A percentile compares a stretch with the other conserved stretches of the same genome.
These are phyloP conservation scores for Scaptodrosophila latifasciaeformis DNA, from an alignment of 2,888 invertebrate genomes.

Conservation along the genomic window DNA sequence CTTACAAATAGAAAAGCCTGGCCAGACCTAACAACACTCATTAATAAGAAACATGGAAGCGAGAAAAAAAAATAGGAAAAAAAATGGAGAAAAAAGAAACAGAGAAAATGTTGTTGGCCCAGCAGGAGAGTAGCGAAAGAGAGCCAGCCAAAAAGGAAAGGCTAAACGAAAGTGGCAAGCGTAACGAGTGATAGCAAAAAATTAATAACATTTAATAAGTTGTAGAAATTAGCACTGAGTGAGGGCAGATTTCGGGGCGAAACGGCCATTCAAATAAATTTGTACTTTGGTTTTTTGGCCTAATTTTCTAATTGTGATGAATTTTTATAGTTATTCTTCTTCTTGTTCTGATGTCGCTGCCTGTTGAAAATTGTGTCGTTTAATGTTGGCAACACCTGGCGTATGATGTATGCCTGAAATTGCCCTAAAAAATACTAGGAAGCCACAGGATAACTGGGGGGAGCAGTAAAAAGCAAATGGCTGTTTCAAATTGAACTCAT, in stretches of 20 bases:
- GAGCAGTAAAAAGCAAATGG: no score
- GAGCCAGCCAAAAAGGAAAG: constrained; percentile 15
- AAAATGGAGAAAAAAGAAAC: background rate
- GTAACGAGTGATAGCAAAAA: constrained; percentile 37
- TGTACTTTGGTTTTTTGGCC: no score
- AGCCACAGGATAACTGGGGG: no score
- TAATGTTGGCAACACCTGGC: no score
- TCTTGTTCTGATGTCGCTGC: background rate
- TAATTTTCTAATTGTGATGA: background rate
- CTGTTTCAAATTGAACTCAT: no score
- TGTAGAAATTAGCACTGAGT: constrained; percentile 54
- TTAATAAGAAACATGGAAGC: constrained; percentile 43
- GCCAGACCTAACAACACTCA: constrained; percentile 55
- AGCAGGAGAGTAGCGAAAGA: constrained; percentile 44
- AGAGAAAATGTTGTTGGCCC: constrained; percentile 43
- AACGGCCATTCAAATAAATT: no score
- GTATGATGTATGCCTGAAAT: no score
- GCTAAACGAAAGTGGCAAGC: constrained; percentile 12
- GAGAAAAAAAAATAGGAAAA: constrained; percentile 10
- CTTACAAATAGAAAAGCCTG: background rate
- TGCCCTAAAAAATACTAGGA: no score
- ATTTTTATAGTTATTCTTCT: background rate
- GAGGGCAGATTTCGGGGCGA: no score
- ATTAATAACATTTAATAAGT: constrained; percentile 66
- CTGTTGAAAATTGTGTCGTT: no score